These are phyloP conservation scores for Drosophila pseudoobscura DNA, from an alignment of 1,140 invertebrate species.

Conservation along the genomic window DNA sequence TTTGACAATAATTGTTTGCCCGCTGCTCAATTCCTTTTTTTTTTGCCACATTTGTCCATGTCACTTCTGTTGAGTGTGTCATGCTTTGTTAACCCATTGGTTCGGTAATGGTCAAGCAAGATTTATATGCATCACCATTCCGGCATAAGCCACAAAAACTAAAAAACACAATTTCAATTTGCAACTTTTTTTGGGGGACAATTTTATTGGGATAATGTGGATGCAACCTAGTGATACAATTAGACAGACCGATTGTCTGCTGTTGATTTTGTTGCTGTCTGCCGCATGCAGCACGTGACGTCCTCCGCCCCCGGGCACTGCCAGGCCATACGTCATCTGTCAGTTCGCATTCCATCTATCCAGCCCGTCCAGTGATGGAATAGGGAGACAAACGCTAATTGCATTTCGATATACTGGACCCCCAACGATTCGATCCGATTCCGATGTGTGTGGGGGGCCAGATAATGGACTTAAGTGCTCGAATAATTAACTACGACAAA, in stretches of 20 bases:
- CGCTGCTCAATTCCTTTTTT: slow-evolving; percentile 56
- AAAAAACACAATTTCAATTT: slow-evolving; percentile 58
- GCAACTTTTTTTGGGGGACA: slow-evolving; percentile 26
- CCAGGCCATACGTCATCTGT: slow-evolving; percentile 29
- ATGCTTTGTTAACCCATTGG: slow-evolving; percentile 44
- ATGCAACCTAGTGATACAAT: slow-evolving; percentile 19
- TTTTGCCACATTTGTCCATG: slow-evolving; percentile 33
- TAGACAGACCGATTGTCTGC: slow-evolving; percentile 32
- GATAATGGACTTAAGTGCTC: slow-evolving; percentile 77
- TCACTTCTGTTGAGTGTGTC: slow-evolving; percentile 46
- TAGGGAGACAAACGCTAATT: slow-evolving; percentile 60
- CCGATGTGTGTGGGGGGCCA: neutral
- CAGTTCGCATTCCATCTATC: no score
- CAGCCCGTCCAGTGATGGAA: no score
- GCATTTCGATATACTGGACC: slow-evolving; percentile 64
- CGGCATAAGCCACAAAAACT: neutral
- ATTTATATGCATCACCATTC: slow-evolving; percentile 66
- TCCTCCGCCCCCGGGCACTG: no score
- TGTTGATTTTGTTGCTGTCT: slow-evolving; percentile 22
- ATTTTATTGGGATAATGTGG: slow-evolving; percentile 31
- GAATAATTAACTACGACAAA: slow-evolving; percentile 75
- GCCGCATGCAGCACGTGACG: slow-evolving; percentile 32
- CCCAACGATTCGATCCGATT: no score
- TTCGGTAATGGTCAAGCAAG: slow-evolving; percentile 24
- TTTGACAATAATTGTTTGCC: slow-evolving; percentile 76